Conservation (phyloP, 2,888 invertebrate species). For the Chloroclystis v-ata region DNA sequence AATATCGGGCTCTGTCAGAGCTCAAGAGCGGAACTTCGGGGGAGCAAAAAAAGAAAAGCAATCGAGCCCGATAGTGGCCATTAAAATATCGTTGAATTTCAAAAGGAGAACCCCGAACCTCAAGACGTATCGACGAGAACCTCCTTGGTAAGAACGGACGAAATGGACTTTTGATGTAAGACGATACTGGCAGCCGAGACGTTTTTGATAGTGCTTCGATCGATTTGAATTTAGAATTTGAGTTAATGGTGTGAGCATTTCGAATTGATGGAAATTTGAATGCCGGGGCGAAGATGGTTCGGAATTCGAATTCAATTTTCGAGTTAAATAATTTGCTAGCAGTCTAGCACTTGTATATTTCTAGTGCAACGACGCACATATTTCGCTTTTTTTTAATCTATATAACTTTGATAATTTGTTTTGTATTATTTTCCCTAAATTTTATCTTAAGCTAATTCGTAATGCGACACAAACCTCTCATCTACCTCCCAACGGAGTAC, state of each 20-base stretch:
- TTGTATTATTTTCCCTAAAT: no score
- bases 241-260: constrained; percentile 34
- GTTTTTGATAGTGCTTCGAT: constrained; percentile 28
- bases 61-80: constrained; percentile 68
- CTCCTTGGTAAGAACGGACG: constrained; percentile 29
- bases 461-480: not conserved
- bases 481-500: not conserved
- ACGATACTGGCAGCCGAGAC: constrained; percentile 31
- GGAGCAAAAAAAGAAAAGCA: constrained; percentile 42
- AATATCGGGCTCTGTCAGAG: constrained; percentile 52
- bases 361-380: no score
- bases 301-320: constrained; percentile 14
- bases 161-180: constrained; percentile 73
- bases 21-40: constrained; percentile 37
- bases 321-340: constrained; percentile 1
- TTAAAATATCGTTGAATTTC: constrained; percentile 76
- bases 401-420: no score
- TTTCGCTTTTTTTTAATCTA: no score
- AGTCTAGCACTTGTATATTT: not conserved
- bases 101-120: constrained; percentile 49
- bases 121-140: constrained; percentile 53
- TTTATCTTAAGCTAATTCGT: not conserved
- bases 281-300: constrained; percentile 8
- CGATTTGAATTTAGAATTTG: constrained; percentile 43
- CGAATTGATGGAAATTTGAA: constrained; percentile 39